Base-by-base conservation (phyloP, 2,797 vertebrate species). In the Scolopax bukidnonensis region DNA sequence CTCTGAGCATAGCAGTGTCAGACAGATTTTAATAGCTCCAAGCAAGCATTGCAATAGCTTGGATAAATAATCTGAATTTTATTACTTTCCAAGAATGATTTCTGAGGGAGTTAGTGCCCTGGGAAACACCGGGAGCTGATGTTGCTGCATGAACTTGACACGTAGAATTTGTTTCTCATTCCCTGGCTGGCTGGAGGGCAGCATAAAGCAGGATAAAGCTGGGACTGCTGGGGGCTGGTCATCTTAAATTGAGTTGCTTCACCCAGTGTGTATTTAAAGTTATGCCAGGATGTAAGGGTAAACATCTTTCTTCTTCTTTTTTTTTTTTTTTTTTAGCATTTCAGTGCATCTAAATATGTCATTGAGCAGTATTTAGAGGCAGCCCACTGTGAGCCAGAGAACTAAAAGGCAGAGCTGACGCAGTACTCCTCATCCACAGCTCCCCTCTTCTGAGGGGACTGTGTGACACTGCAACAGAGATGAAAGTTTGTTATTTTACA, bases 51-150 rank as follows among this genome's bases (percentile, higher is more conserved):
- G 91, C 94, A 91, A 81, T 81, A 91, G 84, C 87, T 92, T 88
- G 93, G 70, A 94, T 94, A 96, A 95, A 96, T 94, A 96, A 96
- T 91, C 82, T 84, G 94, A 86, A 73, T 87, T 91, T 96, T 96
- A 96, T 96, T 96, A 89, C 93, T 96, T 93, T 94, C 76, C 91
- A 89, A 47, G 87, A 92, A 90, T 76, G 76, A 94, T 87, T 96
- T 95, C 87, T 75, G 95, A 85, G 87, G 79, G 57, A 90, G 76
- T 57, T 20, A 50, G 78, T 25, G 59, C 80, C 84, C 48, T 67
- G 80, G 84, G 59, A 95, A 88, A 73, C 0, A 7, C 93, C 91
- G 95, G 82, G 54, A 93, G 84, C 81, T 59, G 89, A 32, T 95
- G 60, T 24, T 77, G 78, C 65, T 87, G 71, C 79, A 69, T 19